These are phyloP conservation scores for Drosophila macrospina DNA, from an alignment of 2,888 invertebrate genomes.

Conservation along the genomic window DNA sequence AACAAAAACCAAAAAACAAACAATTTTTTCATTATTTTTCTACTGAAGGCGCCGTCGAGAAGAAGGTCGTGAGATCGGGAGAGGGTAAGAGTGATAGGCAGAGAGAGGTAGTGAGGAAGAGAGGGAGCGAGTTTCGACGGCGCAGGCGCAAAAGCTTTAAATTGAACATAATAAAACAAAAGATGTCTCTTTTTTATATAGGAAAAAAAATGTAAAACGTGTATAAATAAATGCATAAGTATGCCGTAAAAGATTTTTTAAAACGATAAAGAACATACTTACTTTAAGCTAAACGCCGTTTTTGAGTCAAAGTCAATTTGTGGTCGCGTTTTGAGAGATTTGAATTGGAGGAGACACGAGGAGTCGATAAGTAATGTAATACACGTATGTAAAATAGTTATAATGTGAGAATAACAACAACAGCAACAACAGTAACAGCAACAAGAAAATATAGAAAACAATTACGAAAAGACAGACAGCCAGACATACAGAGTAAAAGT, in stretches of 20 bases:
- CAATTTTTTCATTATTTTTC: constrained; percentile 77
- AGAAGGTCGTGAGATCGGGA: background rate
- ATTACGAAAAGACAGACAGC: constrained; percentile 41
- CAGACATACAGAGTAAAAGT: constrained; percentile 32
- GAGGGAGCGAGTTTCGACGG: constrained; percentile 44
- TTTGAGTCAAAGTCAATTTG: constrained; percentile 74
- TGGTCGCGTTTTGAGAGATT: constrained; percentile 51
- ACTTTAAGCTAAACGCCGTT: constrained; percentile 69
- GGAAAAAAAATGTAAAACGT: constrained; percentile 34
- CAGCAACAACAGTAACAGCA: too few species aligned
- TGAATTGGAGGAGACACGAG: constrained; percentile 26
- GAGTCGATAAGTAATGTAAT: constrained; percentile 34
- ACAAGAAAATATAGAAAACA: too few species aligned
- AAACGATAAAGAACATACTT: constrained; percentile 50
- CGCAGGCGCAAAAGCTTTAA: constrained; percentile 81
- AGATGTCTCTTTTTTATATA: constrained; percentile 59
- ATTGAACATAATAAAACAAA: constrained; percentile 69
- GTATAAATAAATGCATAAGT: constrained; percentile 58
- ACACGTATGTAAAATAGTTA: constrained; percentile 54
- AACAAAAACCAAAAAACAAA: constrained; percentile 48
- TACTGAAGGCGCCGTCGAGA: constrained; percentile 69
- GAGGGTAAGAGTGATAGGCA: background rate
- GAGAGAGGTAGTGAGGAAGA: background rate
- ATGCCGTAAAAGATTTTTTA: constrained; percentile 70
- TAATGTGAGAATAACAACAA: constrained; percentile 30